Evolutionary conservation across 2,888 invertebrate species (phyloP).

Genomic region (Zele albiditarsus): DNA sequence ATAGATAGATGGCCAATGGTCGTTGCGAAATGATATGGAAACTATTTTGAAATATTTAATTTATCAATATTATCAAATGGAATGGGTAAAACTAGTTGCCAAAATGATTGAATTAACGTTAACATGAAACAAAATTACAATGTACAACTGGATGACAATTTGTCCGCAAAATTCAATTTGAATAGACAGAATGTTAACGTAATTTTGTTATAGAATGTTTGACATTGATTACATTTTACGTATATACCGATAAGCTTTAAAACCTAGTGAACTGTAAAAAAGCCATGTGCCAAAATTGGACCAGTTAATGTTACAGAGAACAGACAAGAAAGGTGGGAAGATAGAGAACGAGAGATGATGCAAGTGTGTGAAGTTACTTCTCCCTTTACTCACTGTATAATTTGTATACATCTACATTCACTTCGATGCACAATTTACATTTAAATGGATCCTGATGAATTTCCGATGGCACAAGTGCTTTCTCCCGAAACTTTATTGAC

Average conservation of each 20-base stretch:
- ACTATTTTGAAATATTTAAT: no score
- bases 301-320: conserved; percentile 9
- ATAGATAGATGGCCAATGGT: no score
- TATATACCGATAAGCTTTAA: not conserved
- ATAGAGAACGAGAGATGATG: not conserved
- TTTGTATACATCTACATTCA: not conserved
- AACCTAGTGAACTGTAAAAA: conserved; percentile 5
- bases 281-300: conserved; percentile 3
- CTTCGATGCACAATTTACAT: conserved; percentile 38
- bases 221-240: conserved; percentile 7
- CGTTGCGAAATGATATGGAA: no score
- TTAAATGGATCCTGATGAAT: conserved; percentile 40
- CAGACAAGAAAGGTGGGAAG: no score
- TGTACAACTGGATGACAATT: conserved; percentile 23
- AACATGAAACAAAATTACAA: not conserved
- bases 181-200: not conserved
- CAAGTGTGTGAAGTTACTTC: not conserved
- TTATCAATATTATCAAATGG: no score
- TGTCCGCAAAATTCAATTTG: conserved; percentile 3
- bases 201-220: not conserved
- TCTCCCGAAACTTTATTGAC: not conserved
- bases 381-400: not conserved
- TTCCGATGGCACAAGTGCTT: conserved; percentile 22
- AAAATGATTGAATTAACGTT: no score
- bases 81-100: no score